Conservation (phyloP, 2,888 invertebrate genomes). For the Bursaphelenchus okinawaensis region DNA sequence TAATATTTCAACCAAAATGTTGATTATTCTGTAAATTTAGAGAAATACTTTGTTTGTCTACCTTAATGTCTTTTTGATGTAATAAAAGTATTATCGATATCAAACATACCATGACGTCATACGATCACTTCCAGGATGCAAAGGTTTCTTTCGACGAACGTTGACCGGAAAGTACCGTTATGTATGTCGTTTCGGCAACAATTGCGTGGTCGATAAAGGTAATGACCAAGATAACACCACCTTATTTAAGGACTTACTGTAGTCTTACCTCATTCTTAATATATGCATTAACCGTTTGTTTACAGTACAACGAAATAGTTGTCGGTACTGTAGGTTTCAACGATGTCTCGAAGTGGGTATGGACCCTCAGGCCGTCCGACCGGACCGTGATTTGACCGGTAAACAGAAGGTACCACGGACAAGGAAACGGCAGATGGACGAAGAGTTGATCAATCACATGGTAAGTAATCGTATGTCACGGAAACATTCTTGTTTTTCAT, state of each 20-base stretch:
- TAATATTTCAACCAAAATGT: too few species aligned
- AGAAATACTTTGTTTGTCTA: too few species aligned
- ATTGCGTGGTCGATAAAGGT: conserved; percentile 57
- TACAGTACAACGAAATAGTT: conserved; percentile 48
- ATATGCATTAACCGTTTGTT: neutral
- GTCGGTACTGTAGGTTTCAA: conserved; percentile 53
- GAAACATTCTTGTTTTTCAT: neutral
- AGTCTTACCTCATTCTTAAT: neutral
- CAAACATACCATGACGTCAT: too few species aligned
- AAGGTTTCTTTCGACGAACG: conserved; percentile 50
- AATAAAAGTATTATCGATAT: too few species aligned
- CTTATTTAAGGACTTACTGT: neutral
- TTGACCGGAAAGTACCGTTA: conserved; percentile 45
- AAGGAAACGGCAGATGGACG: conserved; percentile 51
- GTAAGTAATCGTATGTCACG: conserved; percentile 25
- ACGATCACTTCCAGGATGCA: conserved; percentile 4
- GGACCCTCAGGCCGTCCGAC: conserved; percentile 57
- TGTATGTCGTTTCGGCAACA: conserved; percentile 54
- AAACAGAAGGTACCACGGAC: conserved; percentile 54
- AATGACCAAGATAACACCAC: conserved; percentile 14
- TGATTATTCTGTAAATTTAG: too few species aligned
- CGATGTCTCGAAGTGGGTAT: conserved; percentile 54
- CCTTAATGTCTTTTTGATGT: too few species aligned
- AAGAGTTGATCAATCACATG: conserved; percentile 54
- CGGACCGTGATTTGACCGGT: conserved; percentile 54